Base-by-base conservation (phyloP, 1,140 invertebrate species). In the Drosophila sp. region DNA sequence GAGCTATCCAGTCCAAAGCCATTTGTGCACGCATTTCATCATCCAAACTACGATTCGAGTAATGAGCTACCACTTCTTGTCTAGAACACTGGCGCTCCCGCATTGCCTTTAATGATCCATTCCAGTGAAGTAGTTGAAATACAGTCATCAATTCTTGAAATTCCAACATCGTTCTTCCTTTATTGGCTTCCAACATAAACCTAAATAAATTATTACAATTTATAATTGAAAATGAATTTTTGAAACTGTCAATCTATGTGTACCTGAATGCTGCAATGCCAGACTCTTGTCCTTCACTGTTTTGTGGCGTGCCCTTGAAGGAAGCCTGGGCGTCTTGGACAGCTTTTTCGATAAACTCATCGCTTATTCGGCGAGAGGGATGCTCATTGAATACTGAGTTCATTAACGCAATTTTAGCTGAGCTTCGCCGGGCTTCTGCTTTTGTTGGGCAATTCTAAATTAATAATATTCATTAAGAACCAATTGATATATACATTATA, bases 141-240 rank as follows among this genome's bases (percentile, higher is more conserved):
- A 98, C 97, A 1, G 97, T 99, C 98, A 98, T 98, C 73, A 99
- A 93, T 92, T 98, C 98, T 92, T 98, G 97, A 93, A 98, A 99
- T 92, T 99, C 97, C 44, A 99, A 93, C 97, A 98, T 98, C 17
- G 97, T 98, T 55, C 97, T 94, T 0, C 97, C 97, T 85, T 97
- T 97, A 93, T 98, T 98, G 56, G 97, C 95, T 92, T 98, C 97
- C 75, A 98, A 93, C 97, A 98, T 98, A 91, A 98, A 98, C 80
- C 94, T 94, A 79, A 7, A 10, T 27, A 1, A 57, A 23, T 47
- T n/a, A 40, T 29, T 29, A 10, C 0, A 7, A 60, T 38, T 40
- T 40, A n/a, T 3, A 10, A 1, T 27, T 60, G 4, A 54, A 47
- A 17, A 30, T n/a, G 7, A 27, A 32, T 10, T 60, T n/a, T 23